A percentile compares a stretch with the other conserved stretches of the same genome.
Evolutionary conservation across 2,888 invertebrate genomes (phyloP).

Genomic region (Polyploca ridens): DNA sequence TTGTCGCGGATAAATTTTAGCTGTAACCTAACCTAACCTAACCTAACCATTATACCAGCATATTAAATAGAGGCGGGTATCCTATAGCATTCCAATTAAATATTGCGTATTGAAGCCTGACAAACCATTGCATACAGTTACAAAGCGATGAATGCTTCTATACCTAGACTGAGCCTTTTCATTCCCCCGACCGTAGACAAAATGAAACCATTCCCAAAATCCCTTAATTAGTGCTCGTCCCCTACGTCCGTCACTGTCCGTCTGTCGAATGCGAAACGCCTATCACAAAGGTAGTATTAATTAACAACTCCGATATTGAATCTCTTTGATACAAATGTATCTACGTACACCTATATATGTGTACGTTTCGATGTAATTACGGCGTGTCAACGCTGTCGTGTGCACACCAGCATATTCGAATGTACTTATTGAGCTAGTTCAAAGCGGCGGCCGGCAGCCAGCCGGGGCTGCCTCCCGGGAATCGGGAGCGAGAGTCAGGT

Average conservation of each 20-base stretch:
- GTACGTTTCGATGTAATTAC: constrained; percentile 58
- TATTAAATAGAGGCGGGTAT: too few species aligned
- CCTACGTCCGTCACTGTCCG: constrained; percentile 45
- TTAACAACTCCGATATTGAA: constrained; percentile 62
- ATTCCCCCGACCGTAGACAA: constrained; percentile 24
- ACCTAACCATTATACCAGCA: too few species aligned
- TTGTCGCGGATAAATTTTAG: too few species aligned
- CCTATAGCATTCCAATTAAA: background rate
- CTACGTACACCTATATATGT: constrained; percentile 25
- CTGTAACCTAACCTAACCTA: too few species aligned
- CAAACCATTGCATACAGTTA: background rate
- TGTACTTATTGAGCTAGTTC: constrained; percentile 47
- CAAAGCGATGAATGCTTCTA: constrained; percentile 6
- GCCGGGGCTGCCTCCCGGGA: constrained; percentile 38
- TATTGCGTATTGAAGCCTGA: background rate
- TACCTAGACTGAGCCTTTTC: constrained; percentile 23
- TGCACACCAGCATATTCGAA: constrained; percentile 45
- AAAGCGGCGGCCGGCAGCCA: constrained; percentile 51
- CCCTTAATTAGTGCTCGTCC: constrained; percentile 47
- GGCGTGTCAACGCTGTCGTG: constrained; percentile 55
- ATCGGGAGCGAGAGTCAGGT: constrained; percentile 52
- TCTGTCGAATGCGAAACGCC: constrained; percentile 45
- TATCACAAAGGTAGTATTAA: constrained; percentile 62
- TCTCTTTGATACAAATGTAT: constrained; percentile 46
- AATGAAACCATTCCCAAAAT: constrained; percentile 38